Percentiles rank a stretch among this genome's conserved stretches.
These are phyloP conservation scores for Coreius guichenoti DNA, from an alignment of 2,797 vertebrate species.

Conservation along the genomic window DNA sequence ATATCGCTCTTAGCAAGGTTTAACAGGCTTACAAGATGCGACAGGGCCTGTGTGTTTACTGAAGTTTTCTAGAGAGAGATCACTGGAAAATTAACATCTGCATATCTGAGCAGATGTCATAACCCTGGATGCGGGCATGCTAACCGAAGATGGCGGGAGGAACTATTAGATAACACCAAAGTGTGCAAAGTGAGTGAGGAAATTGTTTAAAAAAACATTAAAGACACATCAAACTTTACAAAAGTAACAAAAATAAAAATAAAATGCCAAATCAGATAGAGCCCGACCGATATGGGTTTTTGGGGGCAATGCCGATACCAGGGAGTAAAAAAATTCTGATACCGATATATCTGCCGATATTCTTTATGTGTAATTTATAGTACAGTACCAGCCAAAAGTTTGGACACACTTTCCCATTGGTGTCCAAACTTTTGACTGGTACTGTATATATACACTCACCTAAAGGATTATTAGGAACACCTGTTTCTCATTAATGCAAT, in stretches of 20 bases:
- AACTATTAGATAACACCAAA: conserved; percentile 20
- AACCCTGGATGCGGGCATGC: neutral
- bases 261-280: neutral
- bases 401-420: too few species aligned
- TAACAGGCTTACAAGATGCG: conserved; percentile 12
- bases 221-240: conserved; percentile 1
- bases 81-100: conserved; percentile 31
- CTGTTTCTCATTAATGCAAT: too few species aligned
- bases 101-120: conserved; percentile 34
- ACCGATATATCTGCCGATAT: too few species aligned
- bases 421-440: too few species aligned
- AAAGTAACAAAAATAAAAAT: neutral
- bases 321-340: too few species aligned
- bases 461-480: too few species aligned
- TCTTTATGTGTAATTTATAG: too few species aligned
- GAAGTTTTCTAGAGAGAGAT: conserved; percentile 5
- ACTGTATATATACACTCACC: too few species aligned
- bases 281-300: too few species aligned
- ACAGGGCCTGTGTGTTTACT: conserved; percentile 18
- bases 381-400: too few species aligned
- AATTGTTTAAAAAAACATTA: neutral
- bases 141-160: neutral
- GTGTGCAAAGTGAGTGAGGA: neutral
- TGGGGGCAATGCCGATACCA: too few species aligned
- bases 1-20: conserved; percentile 8